phyloP scores from a whole-genome alignment of 2,797 vertebrate genomes.

The Manis crassicaudata region DNA sequence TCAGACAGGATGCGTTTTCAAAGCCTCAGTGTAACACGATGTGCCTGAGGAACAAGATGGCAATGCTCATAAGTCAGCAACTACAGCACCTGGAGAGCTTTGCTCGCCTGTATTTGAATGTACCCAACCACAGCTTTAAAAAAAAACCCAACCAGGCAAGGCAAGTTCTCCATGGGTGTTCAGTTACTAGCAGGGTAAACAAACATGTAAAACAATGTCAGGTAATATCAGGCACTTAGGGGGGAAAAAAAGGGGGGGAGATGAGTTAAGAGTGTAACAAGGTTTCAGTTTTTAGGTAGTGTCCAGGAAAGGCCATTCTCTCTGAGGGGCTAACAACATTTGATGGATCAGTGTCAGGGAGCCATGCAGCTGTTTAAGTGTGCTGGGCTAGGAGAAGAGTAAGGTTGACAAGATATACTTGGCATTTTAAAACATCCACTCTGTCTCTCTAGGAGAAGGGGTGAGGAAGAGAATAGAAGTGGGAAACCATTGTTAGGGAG shows the following conservation, averaged over 20 bases:
- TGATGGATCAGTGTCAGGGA: neutral
- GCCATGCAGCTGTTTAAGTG: neutral
- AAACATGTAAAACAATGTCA: neutral
- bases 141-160: neutral
- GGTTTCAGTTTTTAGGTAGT: neutral
- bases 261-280: neutral
- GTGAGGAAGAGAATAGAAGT: neutral
- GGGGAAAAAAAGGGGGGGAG: neutral
- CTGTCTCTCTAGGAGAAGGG: neutral
- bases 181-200: neutral
- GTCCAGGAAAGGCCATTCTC: neutral
- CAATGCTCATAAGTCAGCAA: neutral
- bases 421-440: neutral
- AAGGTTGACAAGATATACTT: neutral
- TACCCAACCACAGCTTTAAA: neutral
- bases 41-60: neutral
- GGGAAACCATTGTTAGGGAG: neutral
- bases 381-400: neutral
- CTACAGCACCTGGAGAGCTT: neutral
- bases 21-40: neutral
- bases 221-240: neutral
- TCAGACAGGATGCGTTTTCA: neutral
- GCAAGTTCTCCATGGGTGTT: neutral
- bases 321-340: neutral
- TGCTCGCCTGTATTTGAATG: neutral